phyloP scores from a whole-genome alignment of 2,113 vertebrate species.

The Trichomycterus rosablanca region DNA sequence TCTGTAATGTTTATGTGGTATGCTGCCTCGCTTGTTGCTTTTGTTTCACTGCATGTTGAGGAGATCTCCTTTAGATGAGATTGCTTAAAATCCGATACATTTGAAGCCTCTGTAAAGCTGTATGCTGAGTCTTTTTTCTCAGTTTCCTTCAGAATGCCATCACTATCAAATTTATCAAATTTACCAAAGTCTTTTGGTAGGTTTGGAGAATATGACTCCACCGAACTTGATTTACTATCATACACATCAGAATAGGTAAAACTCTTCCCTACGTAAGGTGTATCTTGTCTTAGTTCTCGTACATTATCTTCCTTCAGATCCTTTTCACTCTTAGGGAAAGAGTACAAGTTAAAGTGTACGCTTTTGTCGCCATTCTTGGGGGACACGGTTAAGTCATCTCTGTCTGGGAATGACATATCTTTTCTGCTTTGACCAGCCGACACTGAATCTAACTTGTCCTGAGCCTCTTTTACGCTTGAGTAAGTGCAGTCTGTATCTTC shows the following conservation, averaged over 20 bases:
- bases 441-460: conserved; percentile 43
- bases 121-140: conserved; percentile 36
- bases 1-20: conserved; percentile 30
- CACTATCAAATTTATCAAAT: conserved; percentile 37
- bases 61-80: conserved; percentile 72
- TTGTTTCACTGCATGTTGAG: conserved; percentile 60
- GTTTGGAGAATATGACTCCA: conserved; percentile 54
- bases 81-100: conserved; percentile 53
- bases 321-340: conserved; percentile 59
- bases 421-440: conserved; percentile 34
- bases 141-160: conserved; percentile 32
- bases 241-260: conserved; percentile 91
- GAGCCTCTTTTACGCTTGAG: conserved; percentile 35
- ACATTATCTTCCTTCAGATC: conserved; percentile 48
- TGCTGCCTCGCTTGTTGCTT: conserved; percentile 23
- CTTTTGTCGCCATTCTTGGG: conserved; percentile 60
- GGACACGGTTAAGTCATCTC: conserved; percentile 21
- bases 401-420: conserved; percentile 42
- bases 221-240: conserved; percentile 70
- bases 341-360: conserved; percentile 65
- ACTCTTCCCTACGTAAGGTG: conserved; percentile 87
- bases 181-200: conserved; percentile 54
- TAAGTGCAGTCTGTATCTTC: conserved; percentile 55
- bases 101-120: conserved; percentile 11
- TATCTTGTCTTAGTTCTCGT: conserved; percentile 83